phyloP scores from a whole-genome alignment of 2,113 vertebrate genomes.

The Oreochromis tanganicae region DNA sequence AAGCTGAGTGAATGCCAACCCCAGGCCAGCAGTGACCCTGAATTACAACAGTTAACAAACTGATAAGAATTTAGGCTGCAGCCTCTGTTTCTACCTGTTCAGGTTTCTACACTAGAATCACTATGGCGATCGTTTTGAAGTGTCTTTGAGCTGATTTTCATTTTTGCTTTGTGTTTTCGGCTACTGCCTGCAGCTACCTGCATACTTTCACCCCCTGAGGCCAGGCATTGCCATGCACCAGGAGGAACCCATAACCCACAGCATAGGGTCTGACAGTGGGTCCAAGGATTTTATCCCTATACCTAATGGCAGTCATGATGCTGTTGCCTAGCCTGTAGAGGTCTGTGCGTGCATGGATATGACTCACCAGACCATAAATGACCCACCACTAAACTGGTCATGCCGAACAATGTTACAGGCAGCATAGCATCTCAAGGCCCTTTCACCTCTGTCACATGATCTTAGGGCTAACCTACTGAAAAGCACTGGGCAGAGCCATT shows the following conservation, averaged over 20 bases:
- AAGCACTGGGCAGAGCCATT: neutral
- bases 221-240: neutral
- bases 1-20: neutral
- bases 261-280: neutral
- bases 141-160: neutral
- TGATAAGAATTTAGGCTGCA: neutral
- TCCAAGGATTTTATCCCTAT: neutral
- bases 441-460: neutral
- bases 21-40: neutral
- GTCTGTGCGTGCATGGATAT: neutral
- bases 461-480: neutral
- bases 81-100: neutral
- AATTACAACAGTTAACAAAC: neutral
- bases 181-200: neutral
- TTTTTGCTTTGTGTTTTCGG: neutral
- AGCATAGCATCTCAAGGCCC: neutral
- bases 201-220: neutral
- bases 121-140: neutral
- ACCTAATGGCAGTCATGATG: neutral
- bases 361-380: neutral
- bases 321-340: neutral
- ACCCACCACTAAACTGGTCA: neutral
- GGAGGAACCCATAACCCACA: neutral
- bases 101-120: neutral
- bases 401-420: neutral